phyloP scores from a whole-genome alignment of 2,113 vertebrate species.

The Dunckerocampus dactyliophorus region DNA sequence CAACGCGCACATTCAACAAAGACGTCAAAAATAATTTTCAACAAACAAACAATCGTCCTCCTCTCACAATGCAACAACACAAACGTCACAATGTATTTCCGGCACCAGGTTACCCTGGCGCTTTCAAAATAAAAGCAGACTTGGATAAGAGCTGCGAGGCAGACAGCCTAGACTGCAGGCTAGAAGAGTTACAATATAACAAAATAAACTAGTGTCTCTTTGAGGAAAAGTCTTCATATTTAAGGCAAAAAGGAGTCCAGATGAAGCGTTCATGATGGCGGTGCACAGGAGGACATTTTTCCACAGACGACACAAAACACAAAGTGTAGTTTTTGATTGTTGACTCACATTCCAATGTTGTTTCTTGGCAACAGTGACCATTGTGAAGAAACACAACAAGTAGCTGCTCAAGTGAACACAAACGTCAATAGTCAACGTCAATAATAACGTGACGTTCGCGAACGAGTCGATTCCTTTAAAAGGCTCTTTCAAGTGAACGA shows the following conservation, averaged over 20 bases:
- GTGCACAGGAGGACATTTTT: neutral
- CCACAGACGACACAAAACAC: neutral
- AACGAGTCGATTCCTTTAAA: too few relatives aligned
- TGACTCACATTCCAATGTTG: neutral
- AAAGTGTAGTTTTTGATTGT: too few relatives aligned
- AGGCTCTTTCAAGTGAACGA: neutral
- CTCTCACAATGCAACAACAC: neutral
- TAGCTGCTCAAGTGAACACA: neutral
- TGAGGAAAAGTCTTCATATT: neutral
- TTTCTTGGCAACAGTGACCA: neutral
- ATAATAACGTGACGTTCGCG: too few relatives aligned
- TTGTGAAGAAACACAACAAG: neutral
- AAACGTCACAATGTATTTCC: neutral
- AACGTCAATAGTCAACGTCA: neutral
- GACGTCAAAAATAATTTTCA: constrained; percentile 19
- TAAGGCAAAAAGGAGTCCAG: neutral
- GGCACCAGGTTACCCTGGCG: neutral
- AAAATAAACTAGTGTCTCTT: neutral
- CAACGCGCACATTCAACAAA: constrained; percentile 34
- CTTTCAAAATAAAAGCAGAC: neutral
- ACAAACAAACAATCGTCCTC: too few relatives aligned
- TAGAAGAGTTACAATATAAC: neutral
- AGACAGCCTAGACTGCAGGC: neutral
- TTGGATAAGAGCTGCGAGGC: neutral
- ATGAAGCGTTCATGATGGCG: too few relatives aligned